Evolutionary conservation across 2,888 invertebrate genomes (phyloP), one percentile per base, ranked within the genome.

Genomic region (Stenoptilia bipunctidactyla): DNA sequence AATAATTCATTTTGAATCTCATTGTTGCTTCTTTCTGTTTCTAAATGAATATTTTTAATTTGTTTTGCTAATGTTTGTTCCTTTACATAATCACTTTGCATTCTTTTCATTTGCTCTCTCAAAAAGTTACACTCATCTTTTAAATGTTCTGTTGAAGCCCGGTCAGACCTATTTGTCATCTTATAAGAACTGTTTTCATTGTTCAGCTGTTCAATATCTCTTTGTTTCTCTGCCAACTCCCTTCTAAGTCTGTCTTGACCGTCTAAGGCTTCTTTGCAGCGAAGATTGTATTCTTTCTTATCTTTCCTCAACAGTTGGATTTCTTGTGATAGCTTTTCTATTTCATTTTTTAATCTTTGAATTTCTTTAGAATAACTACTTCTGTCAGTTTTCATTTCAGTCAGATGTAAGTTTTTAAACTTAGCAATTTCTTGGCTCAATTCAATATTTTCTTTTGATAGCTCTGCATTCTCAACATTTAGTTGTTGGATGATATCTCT

Each of bases 21-120:
- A 40, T 85, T 82, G 44, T 91, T 80, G 35, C 90, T 88, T 54
- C 89, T 87, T 66, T 93, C 92, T 2, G 91, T 90, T 79, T 93
- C 92, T 53, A 91, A 87, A 56, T 93, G 92, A 37, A 92, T 77
- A 48, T 89, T 86, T 66, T 92, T 93, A 40, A 72, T 75, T 66
- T 85, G 85, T 56, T 61, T 82, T 41, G 80, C 61, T 43, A 84
- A 51, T 40, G 83, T 79, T 59, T 84, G 84, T 48, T 82, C 80
- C 55, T 73, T 82, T 13, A 85, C 74, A 12, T 80, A 64, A 62
- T 84, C 83, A 39, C 67, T 63, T 55, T 85, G 83, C 59, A 79
- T 64, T 52, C 60, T 70, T 53, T 77, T 79, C 35, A 85, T 66
- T 60, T 84, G 76, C 43, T 85, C 80, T 45, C 65, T 71, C 45